Percentiles rank a stretch among this genome's conserved stretches.
Evolutionary conservation across 2,888 invertebrate species (phyloP).

Genomic region (Cheilosia vulpina): DNA sequence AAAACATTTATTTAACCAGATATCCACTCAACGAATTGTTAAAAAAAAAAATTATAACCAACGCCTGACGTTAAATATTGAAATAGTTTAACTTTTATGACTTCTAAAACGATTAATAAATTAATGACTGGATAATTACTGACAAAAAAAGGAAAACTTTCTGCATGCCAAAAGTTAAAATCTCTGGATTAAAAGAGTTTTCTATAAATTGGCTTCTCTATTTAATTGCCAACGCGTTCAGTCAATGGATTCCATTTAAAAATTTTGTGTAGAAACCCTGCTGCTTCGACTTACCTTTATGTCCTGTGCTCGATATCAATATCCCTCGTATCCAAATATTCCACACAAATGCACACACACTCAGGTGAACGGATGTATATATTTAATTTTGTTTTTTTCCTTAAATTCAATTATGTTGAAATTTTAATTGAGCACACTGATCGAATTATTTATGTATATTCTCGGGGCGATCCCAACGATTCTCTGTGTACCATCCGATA

Average conservation of each 20-base stretch:
- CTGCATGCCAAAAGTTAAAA: too few relatives aligned
- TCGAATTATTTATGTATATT: conserved; percentile 36
- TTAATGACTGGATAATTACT: too few relatives aligned
- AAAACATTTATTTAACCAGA: too few relatives aligned
- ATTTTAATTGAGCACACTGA: conserved; percentile 45
- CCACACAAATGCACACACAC: conserved; percentile 26
- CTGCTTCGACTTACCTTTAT: conserved; percentile 17
- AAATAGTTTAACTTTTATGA: too few relatives aligned
- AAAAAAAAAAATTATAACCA: too few relatives aligned
- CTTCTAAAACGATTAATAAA: too few relatives aligned
- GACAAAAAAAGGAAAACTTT: too few relatives aligned
- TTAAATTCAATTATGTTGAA: conserved; percentile 28
- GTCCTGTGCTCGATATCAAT: background rate
- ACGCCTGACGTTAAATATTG: too few relatives aligned
- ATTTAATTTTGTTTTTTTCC: background rate
- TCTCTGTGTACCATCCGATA: conserved; percentile 28
- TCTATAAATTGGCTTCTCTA: background rate
- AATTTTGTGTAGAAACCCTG: background rate
- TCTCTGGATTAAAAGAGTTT: too few relatives aligned
- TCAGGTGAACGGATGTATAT: conserved; percentile 1
- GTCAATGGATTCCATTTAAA: conserved; percentile 63
- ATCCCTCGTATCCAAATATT: conserved; percentile 42
- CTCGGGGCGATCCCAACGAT: conserved; percentile 13
- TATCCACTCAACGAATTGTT: too few relatives aligned
- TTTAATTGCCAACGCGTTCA: conserved; percentile 17